Percentiles rank a stretch among this genome's conserved stretches.
Evolutionary conservation across 2,888 invertebrate genomes (phyloP).

Genomic region (Tetheella fluctuosa): DNA sequence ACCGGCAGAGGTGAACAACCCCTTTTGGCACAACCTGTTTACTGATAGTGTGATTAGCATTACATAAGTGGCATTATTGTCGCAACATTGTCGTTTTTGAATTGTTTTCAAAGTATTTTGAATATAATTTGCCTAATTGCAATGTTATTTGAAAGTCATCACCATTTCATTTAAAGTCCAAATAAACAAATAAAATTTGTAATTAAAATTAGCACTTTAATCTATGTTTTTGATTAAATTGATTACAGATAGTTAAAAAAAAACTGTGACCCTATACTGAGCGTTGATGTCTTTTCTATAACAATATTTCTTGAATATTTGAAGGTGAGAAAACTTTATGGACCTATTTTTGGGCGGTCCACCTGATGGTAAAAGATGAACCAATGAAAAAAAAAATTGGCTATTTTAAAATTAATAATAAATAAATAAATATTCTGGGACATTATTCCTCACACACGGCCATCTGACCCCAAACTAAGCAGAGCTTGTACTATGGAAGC

Average conservation of each 20-base stretch:
- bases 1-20: conserved; percentile 55
- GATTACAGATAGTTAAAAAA: background rate
- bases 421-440: no score
- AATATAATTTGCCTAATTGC: background rate
- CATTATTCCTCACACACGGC: no score
- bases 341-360: no score
- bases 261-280: background rate
- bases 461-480: no score
- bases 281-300: conserved; percentile 4
- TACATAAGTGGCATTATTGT: conserved; percentile 8
- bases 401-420: no score
- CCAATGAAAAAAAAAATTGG: no score
- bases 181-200: background rate
- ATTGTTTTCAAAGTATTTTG: background rate
- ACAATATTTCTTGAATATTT: background rate
- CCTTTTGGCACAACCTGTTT: conserved; percentile 61
- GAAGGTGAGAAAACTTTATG: background rate
- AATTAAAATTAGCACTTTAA: background rate
- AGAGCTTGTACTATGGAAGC: no score
- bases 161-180: background rate
- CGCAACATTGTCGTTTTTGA: background rate
- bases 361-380: no score
- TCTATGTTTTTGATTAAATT: background rate
- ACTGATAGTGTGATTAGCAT: conserved; percentile 37
- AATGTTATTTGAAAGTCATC: background rate